Evolutionary conservation across 2,888 invertebrate genomes (phyloP), one percentile per base, ranked within the genome.

Genomic region (Philereme transversata): DNA sequence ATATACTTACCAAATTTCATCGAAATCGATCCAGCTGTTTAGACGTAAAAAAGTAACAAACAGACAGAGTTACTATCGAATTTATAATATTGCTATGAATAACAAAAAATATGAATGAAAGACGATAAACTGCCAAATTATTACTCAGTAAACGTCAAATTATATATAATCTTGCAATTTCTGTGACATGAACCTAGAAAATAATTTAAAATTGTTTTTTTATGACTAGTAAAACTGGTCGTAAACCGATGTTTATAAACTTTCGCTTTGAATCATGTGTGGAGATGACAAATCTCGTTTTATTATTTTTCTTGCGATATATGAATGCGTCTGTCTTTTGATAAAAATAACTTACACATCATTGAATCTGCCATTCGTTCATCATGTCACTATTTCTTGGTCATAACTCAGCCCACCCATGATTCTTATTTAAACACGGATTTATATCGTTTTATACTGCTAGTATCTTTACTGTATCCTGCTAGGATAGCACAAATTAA

Each of bases 171-270:
- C 45, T 68, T 54, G 68, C 65, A 57, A 70, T 72, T 71, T 61
- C 62, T 74, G 68, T 76, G 77, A 77, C 74, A 80, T 76, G 71
- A 76, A 78, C 74, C 71, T 70, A 70, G 67, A 71, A 74, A 76
- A 78, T 78, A 66, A 75, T 74, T 74, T 64, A 75, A 77, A 71
- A 59, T 57, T 50, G 58, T 69, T 78, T 8, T 54, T 80, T 81
- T 78, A 81, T 70, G 66, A 71, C 54, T 71, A 47, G 77, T 78
- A 75, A 79, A 81, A 80, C 75, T 70, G 62, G 67, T 74, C 76
- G 75, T 80, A 74, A 67, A 64, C 54, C 55, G 54, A 67, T 68
- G 65, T 70, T 69, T 67, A 65, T 61, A 65, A 52, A 66, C 63
- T 54, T 67, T 62, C 45, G 51, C 22, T 47, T 55, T 35, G 40